Base-by-base conservation (phyloP, 92 coral and sea anemone species). In the Siderastrea radians region DNA sequence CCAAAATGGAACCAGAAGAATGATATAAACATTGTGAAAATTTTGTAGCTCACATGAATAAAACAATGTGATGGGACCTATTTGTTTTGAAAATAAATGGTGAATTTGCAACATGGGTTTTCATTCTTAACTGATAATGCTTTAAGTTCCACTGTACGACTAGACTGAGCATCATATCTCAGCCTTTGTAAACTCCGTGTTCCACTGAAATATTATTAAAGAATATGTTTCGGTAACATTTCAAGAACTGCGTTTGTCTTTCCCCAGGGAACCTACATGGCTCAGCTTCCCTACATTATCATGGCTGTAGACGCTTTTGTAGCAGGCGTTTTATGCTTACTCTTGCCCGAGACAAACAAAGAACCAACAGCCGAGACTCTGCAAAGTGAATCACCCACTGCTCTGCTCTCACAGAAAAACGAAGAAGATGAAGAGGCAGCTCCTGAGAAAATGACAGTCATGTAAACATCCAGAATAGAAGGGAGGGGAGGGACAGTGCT, bases 301-400 rank as follows among this genome's bases (percentile, higher is more conserved):
- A 93, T 95, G 95, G 98, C 98, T 11, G 92, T 91, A 3, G 98
- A 95, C 53, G 98, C 98, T 49, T 90, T 95, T 44, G 84, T 91
- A 12, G 98, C 98, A 81, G 98, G 98, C 10, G 78, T 95, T 84
- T 85, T 95, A 77, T 95, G 98, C 59, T 68, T 95, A 78, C 93
- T 96, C 66, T 92, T 96, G 7, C 98, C 99, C 2, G 99, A 96
- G 80, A 96, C 99, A 44, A 96, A 96, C 85, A 90, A 89, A 11
- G 90, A 77, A 59, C 96, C 99, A 19, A 96, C 99, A 11, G 95
- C 91, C 2, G 99, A 96, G 74, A 95, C 97, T 5, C 60, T 96
- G 84, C 89, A 81, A 66, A 86, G 76, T 71, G 78, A 80, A 11
- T 8, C 77, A 3, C 43, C 77, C 47, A 50, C 63, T 0, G 74